Evolutionary conservation across 2,888 invertebrate genomes (phyloP).

Genomic region (Papilio elwesi): DNA sequence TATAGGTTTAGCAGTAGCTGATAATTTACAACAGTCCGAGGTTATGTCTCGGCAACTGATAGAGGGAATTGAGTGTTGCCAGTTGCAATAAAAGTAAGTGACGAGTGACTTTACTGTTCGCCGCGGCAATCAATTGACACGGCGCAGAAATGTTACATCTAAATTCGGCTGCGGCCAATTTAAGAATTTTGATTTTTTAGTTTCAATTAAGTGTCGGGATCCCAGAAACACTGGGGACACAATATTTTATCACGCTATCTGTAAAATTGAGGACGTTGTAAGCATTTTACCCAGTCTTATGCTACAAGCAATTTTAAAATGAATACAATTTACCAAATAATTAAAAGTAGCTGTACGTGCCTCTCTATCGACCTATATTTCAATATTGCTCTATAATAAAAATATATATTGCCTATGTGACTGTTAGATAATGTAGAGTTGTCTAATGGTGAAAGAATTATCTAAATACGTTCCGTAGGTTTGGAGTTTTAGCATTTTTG

Average conservation of each 20-base stretch:
- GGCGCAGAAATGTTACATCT: conserved; percentile 28
- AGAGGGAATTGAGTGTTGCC: conserved; percentile 45
- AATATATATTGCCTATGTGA: no score
- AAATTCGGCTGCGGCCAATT: conserved; percentile 32
- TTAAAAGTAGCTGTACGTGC: background rate
- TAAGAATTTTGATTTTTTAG: conserved; percentile 32
- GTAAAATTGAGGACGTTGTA: background rate
- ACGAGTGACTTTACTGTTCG: conserved; percentile 47
- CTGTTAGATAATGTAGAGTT: no score
- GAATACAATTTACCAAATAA: background rate
- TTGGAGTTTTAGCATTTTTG: no score
- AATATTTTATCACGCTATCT: background rate
- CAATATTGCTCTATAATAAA: no score
- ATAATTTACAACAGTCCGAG: conserved; percentile 44
- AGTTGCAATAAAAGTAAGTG: conserved; percentile 46
- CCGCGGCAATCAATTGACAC: conserved; percentile 35
- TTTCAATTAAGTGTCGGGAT: conserved; percentile 12
- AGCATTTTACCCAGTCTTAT: background rate
- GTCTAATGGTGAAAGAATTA: no score
- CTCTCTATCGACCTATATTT: no score
- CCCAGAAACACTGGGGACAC: background rate
- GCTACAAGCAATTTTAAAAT: background rate
- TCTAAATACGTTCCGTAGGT: no score
- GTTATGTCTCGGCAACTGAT: conserved; percentile 39
- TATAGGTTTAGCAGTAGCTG: conserved; percentile 43